Evolutionary conservation across 2,113 vertebrate genomes (phyloP).

Genomic region (Micromys minutus): DNA sequence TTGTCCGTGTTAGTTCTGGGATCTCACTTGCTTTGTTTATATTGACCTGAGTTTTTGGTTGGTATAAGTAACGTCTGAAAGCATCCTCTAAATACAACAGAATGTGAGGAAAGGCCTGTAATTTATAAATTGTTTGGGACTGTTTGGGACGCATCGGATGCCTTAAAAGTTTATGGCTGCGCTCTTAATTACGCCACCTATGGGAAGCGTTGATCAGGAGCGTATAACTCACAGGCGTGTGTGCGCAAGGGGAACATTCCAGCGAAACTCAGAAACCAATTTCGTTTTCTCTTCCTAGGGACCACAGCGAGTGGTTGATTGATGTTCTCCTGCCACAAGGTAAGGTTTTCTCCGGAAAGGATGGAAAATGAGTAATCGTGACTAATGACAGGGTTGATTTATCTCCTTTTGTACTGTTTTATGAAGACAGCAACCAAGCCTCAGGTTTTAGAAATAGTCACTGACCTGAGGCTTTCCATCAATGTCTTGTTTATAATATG

Average conservation of each 20-base stretch:
- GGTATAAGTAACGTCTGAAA: conserved; percentile 74
- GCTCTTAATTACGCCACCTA: conserved; percentile 63
- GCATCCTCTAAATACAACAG: conserved; percentile 72
- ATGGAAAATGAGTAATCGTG: conserved; percentile 71
- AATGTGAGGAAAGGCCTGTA: conserved; percentile 60
- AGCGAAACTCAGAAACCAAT: conserved; percentile 49
- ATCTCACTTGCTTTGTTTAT: conserved; percentile 7
- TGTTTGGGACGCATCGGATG: conserved; percentile 33
- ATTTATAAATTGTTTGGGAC: conserved; percentile 72
- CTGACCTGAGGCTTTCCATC: conserved; percentile 44
- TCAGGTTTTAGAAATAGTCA: conserved; percentile 41
- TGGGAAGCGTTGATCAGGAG: conserved; percentile 71
- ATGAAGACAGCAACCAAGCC: conserved; percentile 40
- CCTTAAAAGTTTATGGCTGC: conserved; percentile 64
- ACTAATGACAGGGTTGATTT: conserved; percentile 61
- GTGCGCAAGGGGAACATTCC: conserved; percentile 59
- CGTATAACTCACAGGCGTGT: conserved; percentile 11
- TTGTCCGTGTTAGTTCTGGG: conserved; percentile 33
- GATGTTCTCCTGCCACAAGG: conserved; percentile 99
- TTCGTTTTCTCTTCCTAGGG: conserved; percentile 86
- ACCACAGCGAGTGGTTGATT: conserved; percentile 98
- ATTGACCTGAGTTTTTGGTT: conserved; percentile 61
- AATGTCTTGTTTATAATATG: conserved; percentile 55
- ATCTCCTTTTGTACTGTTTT: conserved; percentile 64
- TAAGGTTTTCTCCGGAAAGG: conserved; percentile 85